Percentiles rank a stretch among this genome's conserved stretches.
Conservation (phyloP, 2,113 vertebrate species). For the Nesospiza acunhae region DNA sequence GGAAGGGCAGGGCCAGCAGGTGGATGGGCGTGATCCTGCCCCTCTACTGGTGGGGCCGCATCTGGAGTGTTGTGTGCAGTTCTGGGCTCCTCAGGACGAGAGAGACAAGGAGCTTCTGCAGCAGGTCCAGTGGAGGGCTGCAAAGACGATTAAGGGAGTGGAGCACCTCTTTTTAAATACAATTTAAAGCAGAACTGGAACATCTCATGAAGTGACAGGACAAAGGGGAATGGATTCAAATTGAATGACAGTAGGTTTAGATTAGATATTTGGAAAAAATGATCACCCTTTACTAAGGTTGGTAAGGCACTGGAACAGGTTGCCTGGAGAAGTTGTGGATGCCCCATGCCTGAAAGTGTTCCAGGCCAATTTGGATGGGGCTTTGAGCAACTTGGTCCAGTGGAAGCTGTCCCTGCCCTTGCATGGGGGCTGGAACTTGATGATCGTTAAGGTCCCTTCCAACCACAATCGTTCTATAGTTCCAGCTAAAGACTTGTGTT, state of each 20-base stretch:
- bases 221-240: not conserved
- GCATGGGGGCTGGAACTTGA: not conserved
- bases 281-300: not conserved
- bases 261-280: not conserved
- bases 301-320: not conserved
- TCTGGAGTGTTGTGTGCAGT: not conserved
- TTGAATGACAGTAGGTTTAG: not conserved
- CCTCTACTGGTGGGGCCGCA: not conserved
- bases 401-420: not conserved
- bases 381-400: not conserved
- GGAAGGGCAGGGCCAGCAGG: not conserved
- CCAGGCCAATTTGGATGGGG: not conserved
- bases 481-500: not conserved
- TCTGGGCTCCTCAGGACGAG: not conserved
- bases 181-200: not conserved
- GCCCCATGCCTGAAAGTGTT: not conserved
- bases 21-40: not conserved
- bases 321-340: not conserved
- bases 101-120: not conserved
- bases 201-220: not conserved
- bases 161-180: not conserved
- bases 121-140: not conserved
- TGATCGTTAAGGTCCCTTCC: not conserved
- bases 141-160: not conserved
- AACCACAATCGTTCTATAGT: fast-evolving